These are phyloP conservation scores for Gracilinanus agilis DNA, from an alignment of 2,113 vertebrate species.

Conservation along the genomic window DNA sequence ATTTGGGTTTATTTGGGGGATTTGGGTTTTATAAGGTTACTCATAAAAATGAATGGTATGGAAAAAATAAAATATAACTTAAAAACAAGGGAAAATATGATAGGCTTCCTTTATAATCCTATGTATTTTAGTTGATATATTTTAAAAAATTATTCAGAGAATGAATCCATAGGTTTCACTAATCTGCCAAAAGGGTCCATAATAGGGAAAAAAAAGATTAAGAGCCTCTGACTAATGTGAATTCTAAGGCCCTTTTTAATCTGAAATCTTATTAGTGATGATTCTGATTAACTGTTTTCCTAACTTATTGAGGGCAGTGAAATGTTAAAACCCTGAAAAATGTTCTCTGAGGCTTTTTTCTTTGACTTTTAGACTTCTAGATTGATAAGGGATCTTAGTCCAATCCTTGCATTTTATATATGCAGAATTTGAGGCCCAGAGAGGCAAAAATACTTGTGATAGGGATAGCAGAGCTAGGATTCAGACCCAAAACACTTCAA, in stretches of 20 bases:
- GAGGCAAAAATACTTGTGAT: not conserved
- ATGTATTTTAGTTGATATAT: not conserved
- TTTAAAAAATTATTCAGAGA: not conserved
- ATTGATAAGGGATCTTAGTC: slow-evolving; percentile 34
- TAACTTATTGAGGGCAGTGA: slow-evolving; percentile 71
- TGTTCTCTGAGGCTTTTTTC: slow-evolving; percentile 56
- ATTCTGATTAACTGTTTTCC: slow-evolving; percentile 67
- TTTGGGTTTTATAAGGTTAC: no score
- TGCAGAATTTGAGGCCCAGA: not conserved
- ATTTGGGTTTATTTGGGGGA: no score
- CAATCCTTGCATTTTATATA: not conserved
- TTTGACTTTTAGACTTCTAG: slow-evolving; percentile 73
- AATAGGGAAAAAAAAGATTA: not conserved
- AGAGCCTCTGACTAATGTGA: not conserved
- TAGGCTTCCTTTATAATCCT: not conserved
- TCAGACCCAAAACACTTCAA: not conserved
- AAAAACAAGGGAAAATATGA: no score
- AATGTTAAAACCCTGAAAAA: slow-evolving; percentile 64
- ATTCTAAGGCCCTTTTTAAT: not conserved
- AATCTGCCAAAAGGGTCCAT: not conserved
- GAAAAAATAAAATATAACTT: no score
- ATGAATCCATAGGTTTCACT: not conserved
- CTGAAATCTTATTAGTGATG: not conserved
- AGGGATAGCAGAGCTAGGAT: not conserved
- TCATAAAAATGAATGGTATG: no score